These are phyloP conservation scores for Gonatopus flavifemur DNA, from an alignment of 1,140 invertebrate species.

Conservation along the genomic window DNA sequence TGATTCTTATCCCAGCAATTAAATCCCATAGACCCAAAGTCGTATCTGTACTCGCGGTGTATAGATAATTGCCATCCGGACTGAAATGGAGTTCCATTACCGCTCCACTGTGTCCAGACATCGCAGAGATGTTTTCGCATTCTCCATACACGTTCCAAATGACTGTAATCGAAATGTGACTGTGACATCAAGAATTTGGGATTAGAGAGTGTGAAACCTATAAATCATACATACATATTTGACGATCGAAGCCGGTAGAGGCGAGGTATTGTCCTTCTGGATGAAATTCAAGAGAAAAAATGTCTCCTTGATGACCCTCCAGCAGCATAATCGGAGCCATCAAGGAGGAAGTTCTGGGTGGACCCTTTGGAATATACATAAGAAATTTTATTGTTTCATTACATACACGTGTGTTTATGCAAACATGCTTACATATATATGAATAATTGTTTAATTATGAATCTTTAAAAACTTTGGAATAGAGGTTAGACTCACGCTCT, in stretches of 20 bases:
- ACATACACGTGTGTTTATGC: background rate
- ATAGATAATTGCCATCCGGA: constrained; percentile 89
- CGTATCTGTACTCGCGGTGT: constrained; percentile 92
- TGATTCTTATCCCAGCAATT: constrained; percentile 79
- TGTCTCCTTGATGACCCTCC: constrained; percentile 95
- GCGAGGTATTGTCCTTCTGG: constrained; percentile 93
- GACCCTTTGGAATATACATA: constrained; percentile 60
- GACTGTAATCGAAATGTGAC: constrained; percentile 66
- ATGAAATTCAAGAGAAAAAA: constrained; percentile 92
- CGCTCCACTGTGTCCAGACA: constrained; percentile 95
- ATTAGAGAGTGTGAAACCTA: constrained; percentile 3
- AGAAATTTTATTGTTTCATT: constrained; percentile 12
- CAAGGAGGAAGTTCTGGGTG: constrained; percentile 84
- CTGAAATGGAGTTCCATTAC: constrained; percentile 95
- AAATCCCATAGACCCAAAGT: constrained; percentile 96
- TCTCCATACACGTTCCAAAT: constrained; percentile 98
- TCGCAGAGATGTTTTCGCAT: constrained; percentile 93
- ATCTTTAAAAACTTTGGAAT: constrained; percentile 1
- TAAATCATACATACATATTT: constrained; percentile 77
- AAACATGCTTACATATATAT: background rate
- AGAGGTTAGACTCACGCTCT: constrained; percentile 57
- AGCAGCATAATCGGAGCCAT: constrained; percentile 95
- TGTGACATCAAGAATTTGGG: too few relatives aligned
- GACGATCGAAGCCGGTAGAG: constrained; percentile 94
- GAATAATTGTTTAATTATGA: background rate